phyloP scores from a whole-genome alignment of 2,113 vertebrate genomes.

The Craseonycteris thonglongyai region DNA sequence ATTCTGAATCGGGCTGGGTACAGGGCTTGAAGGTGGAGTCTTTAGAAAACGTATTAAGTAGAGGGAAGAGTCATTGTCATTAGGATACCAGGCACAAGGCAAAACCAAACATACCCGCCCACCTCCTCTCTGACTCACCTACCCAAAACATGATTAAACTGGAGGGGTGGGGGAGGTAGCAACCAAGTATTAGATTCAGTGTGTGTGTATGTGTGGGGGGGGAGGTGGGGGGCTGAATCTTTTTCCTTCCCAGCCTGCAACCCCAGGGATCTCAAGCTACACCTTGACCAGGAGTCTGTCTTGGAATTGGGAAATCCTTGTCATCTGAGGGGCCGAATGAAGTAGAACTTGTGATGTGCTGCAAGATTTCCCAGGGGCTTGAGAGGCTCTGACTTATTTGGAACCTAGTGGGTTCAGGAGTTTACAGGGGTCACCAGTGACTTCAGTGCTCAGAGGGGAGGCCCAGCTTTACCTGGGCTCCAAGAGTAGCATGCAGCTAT shows the following conservation, averaged over 20 bases:
- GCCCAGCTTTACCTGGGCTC: neutral
- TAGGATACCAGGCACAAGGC: neutral
- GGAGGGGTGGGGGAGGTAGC: neutral
- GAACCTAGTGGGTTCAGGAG: neutral
- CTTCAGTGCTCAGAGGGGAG: neutral
- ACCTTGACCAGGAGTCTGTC: neutral
- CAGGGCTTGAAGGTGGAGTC: neutral
- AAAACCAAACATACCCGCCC: neutral
- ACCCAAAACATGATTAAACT: neutral
- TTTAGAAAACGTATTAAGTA: neutral
- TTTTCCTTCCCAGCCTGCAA: neutral
- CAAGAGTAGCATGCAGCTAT: too few relatives aligned
- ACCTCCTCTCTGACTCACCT: constrained; percentile 37
- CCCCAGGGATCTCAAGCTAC: neutral
- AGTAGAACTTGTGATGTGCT: neutral
- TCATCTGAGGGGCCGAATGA: neutral
- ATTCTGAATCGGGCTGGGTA: neutral
- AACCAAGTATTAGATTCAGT: neutral
- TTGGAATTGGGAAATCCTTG: neutral
- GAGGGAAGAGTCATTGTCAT: neutral
- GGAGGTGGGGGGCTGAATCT: neutral
- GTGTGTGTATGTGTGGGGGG: too few relatives aligned
- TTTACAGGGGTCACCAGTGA: neutral
- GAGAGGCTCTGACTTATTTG: neutral
- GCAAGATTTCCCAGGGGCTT: neutral